Evolutionary conservation across 2,113 vertebrate species (phyloP).

Genomic region (Pomatostomus ruficeps): DNA sequence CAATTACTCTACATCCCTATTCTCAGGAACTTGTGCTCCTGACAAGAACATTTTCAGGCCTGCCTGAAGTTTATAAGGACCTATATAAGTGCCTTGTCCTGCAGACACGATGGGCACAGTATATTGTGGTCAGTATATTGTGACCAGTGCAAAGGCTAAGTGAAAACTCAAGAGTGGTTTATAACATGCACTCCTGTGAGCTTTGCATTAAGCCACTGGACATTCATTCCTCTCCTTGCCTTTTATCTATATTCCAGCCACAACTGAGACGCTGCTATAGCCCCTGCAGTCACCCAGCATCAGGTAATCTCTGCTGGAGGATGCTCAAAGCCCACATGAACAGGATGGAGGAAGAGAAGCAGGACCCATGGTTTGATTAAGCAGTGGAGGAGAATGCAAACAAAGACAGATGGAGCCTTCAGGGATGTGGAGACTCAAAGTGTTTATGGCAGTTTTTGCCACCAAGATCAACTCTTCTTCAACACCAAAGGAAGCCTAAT

Average conservation of each 20-base stretch:
- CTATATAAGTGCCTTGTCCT: background rate
- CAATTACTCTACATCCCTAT: background rate
- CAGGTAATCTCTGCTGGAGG: background rate
- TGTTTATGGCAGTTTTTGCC: background rate
- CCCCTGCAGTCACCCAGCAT: background rate
- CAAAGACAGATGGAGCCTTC: background rate
- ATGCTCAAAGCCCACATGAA: background rate
- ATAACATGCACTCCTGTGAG: background rate
- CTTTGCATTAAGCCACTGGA: background rate
- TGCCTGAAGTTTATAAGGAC: background rate
- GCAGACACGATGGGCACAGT: background rate
- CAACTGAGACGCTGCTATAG: background rate
- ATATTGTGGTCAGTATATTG: background rate
- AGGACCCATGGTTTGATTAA: background rate
- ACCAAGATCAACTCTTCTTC: background rate
- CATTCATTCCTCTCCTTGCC: background rate
- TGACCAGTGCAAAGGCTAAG: background rate
- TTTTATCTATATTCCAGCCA: background rate
- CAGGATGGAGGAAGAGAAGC: background rate
- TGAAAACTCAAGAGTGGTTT: background rate
- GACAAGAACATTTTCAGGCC: background rate
- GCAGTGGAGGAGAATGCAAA: background rate
- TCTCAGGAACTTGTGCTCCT: background rate
- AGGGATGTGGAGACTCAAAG: background rate
- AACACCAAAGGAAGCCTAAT: background rate